phyloP scores from a whole-genome alignment of 2,888 invertebrate species.

The Amaurobius ferox region DNA sequence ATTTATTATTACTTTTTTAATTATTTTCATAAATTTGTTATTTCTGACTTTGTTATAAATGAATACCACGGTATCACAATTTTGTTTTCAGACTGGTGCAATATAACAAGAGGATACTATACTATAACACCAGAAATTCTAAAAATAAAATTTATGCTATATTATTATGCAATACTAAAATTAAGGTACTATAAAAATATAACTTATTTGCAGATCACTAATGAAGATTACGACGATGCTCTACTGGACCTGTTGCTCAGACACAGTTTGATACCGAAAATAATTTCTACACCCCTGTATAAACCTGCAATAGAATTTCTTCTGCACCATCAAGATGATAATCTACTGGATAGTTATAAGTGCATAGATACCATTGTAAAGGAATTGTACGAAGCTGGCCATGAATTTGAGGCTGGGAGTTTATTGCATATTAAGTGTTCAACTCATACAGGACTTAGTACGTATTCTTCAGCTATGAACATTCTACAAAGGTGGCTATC shows the following conservation, averaged over 20 bases:
- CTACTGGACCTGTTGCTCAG: slow-evolving; percentile 44
- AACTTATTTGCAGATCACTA: slow-evolving; percentile 38
- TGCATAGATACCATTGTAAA: slow-evolving; percentile 43
- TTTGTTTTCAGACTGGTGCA: too few species aligned
- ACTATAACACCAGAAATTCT: too few species aligned
- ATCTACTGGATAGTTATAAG: slow-evolving; percentile 26
- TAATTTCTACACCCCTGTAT: slow-evolving; percentile 48
- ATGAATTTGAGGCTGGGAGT: slow-evolving; percentile 53
- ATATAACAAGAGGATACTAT: too few species aligned
- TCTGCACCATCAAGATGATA: slow-evolving; percentile 56
- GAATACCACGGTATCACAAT: too few species aligned
- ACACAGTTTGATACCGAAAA: slow-evolving; percentile 19
- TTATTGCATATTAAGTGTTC: slow-evolving; percentile 38
- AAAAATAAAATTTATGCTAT: background rate
- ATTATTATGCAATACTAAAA: background rate
- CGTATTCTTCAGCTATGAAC: slow-evolving; percentile 49
- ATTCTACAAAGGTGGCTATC: slow-evolving; percentile 39
- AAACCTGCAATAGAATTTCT: slow-evolving; percentile 61
- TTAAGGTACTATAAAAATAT: background rate
- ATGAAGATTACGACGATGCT: slow-evolving; percentile 54
- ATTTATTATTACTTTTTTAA: too few species aligned
- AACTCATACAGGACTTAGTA: slow-evolving; percentile 51
- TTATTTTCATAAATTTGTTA: too few species aligned
- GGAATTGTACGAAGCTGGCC: slow-evolving; percentile 51
- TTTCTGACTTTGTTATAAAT: too few species aligned